Evolutionary conservation across 2,113 vertebrate genomes (phyloP), one percentile per base, ranked within the genome.

Genomic region (Hirundichthys speculiger): DNA sequence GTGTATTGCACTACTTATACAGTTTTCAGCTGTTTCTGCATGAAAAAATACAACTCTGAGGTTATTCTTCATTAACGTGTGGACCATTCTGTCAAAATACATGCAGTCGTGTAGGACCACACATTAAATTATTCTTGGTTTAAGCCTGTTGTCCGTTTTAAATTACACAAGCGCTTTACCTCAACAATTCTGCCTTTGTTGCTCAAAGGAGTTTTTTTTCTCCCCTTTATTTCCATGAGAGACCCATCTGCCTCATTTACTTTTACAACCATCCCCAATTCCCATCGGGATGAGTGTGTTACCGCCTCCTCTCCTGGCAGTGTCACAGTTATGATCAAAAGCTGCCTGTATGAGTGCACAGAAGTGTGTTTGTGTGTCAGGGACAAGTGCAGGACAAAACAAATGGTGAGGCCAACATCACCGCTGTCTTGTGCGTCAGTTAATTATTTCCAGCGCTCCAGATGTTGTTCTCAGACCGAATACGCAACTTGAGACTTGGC

Each of bases 161-260:
- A 73, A 68, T 58, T 43, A 64, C 47, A 73, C 53, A 41, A 61
- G 40, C 20, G 62, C 50, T 73, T 75, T 50, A 64, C 42, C 38
- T 70, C 25, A 64, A 69, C 69, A 61, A 48, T 43, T 66, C 48
- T 25, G 39, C 75, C 48, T 73, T 40, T 13, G 71, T 61, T 65
- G 60, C 78, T 86, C 75, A 74, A 72, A 88, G 70, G 82, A 69
- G 47, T 21, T 20, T 68, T 70, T 64, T 25, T 7, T 21, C 15
- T 51, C 10, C 14, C 12, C 56, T 68, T 73, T 19, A 74, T 58
- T 46, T 38, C 69, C 50, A 49, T 80, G 43, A 70, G 69, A 71
- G 72, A 50, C 60, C 79, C 85, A 86, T 88, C 87, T 88, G 86
- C 82, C 58, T 82, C 77, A 67, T 81, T 85, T 85, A 79, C 77